phyloP scores from a whole-genome alignment of 2,797 vertebrate species.

The Novumbra hubbsi region DNA sequence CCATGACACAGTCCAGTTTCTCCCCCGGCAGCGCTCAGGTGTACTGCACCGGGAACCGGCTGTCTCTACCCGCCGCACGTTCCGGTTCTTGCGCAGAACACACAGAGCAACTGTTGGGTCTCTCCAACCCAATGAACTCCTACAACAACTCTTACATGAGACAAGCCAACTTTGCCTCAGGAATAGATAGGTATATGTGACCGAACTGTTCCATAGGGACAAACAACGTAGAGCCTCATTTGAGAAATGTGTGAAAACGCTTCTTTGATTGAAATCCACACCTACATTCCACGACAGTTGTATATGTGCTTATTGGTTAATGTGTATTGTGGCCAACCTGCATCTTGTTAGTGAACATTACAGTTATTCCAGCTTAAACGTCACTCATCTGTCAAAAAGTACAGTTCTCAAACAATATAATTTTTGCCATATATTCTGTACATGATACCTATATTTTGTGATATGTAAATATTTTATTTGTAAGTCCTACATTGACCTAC shows the following conservation, averaged over 20 bases:
- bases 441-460: slow-evolving; percentile 4
- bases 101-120: slow-evolving; percentile 83
- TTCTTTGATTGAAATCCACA: not conserved
- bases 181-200: slow-evolving; percentile 92
- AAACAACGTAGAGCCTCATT: slow-evolving; percentile 29
- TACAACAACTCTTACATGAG: slow-evolving; percentile 86
- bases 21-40: slow-evolving; percentile 80
- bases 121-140: slow-evolving; percentile 75
- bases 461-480: slow-evolving; percentile 19
- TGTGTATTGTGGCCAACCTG: not conserved
- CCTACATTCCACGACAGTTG: slow-evolving; percentile 2
- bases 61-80: slow-evolving; percentile 77
- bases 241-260: not conserved
- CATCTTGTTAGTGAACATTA: not conserved
- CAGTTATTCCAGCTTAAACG: not conserved
- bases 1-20: slow-evolving; percentile 78
- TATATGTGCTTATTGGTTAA: slow-evolving; percentile 7
- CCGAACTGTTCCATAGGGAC: slow-evolving; percentile 13
- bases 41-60: slow-evolving; percentile 78
- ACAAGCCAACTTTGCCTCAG: slow-evolving; percentile 82
- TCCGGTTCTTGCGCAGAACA: slow-evolving; percentile 80
- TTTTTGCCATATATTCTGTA: not conserved
- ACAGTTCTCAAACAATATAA: not conserved
- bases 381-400: not conserved
- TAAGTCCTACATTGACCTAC: not conserved